These are phyloP conservation scores for Arnoldichthys spilopterus DNA, from an alignment of 2,797 vertebrate species.

Conservation along the genomic window DNA sequence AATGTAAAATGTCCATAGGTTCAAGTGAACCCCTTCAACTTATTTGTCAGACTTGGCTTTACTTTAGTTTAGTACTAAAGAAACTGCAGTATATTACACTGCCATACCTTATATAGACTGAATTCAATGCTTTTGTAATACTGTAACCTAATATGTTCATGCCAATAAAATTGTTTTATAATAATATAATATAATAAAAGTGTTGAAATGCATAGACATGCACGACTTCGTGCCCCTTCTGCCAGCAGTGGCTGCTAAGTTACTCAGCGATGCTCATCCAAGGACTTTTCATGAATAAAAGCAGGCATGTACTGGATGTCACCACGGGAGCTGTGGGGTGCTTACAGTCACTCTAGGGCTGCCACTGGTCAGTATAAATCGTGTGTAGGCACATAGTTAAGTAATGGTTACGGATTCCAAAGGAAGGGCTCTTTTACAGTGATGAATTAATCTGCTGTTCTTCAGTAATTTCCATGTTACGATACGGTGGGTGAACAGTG, in stretches of 20 bases:
- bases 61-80: no score
- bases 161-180: background rate
- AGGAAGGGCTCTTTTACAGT: background rate
- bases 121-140: background rate
- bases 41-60: no score
- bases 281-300: background rate
- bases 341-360: background rate
- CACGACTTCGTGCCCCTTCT: background rate
- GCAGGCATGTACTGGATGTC: background rate
- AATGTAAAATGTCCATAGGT: no score
- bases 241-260: background rate
- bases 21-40: no score
- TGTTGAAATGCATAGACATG: no score
- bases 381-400: slow-evolving; percentile 1
- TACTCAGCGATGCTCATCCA: no score
- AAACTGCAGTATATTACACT: no score
- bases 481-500: no score
- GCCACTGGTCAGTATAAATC: background rate
- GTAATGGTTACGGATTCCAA: background rate
- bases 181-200: no score
- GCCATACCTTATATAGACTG: no score
- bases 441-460: background rate
- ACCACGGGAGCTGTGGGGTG: background rate
- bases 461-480: background rate
- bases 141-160: no score